phyloP scores from a whole-genome alignment of 2,113 vertebrate genomes.

The Oreotrochilus melanogaster region DNA sequence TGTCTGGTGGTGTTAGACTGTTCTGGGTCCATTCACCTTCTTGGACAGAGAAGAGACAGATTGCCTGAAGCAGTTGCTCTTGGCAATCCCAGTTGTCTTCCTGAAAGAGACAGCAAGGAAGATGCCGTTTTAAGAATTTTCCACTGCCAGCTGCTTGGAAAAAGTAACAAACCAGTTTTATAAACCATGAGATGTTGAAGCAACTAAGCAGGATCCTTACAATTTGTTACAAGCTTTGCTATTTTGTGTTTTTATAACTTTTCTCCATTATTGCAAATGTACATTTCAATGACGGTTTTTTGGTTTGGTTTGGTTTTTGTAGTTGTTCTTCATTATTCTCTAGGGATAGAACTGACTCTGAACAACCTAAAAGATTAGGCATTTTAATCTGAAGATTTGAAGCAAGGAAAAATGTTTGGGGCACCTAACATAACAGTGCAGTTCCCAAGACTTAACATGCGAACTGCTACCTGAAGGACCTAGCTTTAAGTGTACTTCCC shows the following conservation, averaged over 20 bases:
- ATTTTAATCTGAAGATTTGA: not conserved
- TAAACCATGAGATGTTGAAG: not conserved
- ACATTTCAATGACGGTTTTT: not conserved
- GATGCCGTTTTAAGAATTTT: not conserved
- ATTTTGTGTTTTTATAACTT: not conserved
- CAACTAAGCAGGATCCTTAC: not conserved
- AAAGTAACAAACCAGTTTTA: not conserved
- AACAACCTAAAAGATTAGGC: not conserved
- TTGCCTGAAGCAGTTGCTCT: not conserved
- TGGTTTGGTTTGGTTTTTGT: no score
- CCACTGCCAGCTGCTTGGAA: not conserved
- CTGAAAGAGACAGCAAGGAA: not conserved
- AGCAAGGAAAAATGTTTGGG: not conserved
- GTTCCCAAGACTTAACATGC: not conserved
- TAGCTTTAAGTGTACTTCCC: not conserved
- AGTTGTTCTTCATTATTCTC: not conserved
- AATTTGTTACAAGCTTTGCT: not conserved
- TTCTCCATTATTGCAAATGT: not conserved
- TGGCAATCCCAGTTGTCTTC: not conserved
- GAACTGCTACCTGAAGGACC: not conserved
- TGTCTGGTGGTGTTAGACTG: not conserved
- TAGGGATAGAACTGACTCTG: not conserved
- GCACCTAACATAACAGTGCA: not conserved
- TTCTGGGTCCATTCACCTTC: not conserved
- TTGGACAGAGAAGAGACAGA: not conserved